These are phyloP conservation scores for Tetramorium parvispinum DNA, from an alignment of 1,140 invertebrate species.

Conservation along the genomic window DNA sequence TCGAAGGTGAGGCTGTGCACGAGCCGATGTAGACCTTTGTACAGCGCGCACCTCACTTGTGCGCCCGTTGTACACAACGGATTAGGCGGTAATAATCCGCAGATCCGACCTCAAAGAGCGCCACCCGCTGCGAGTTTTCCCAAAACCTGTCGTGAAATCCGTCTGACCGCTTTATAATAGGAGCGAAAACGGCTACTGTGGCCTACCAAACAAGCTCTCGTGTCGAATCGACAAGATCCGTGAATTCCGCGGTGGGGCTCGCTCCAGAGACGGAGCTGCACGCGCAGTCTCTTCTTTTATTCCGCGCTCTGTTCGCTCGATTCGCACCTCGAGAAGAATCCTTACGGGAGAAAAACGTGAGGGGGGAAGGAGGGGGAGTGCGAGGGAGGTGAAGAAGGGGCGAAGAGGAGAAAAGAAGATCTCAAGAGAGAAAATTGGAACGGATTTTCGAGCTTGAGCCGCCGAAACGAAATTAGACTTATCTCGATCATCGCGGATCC, in stretches of 20 bases:
- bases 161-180: slow-evolving; percentile 62
- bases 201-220: slow-evolving; percentile 68
- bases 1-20: slow-evolving; percentile 19
- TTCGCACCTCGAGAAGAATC: slow-evolving; percentile 65
- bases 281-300: slow-evolving; percentile 54
- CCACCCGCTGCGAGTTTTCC: slow-evolving; percentile 77
- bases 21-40: slow-evolving; percentile 19
- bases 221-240: slow-evolving; percentile 18
- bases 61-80: slow-evolving; percentile 64
- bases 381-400: neutral
- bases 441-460: slow-evolving; percentile 68
- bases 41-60: slow-evolving; percentile 16
- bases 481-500: slow-evolving; percentile 74
- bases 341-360: neutral
- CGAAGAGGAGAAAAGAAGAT: slow-evolving; percentile 14
- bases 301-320: slow-evolving; percentile 15
- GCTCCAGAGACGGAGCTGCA: neutral
- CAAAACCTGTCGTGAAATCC: slow-evolving; percentile 77
- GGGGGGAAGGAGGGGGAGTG: neutral
- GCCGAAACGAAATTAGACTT: slow-evolving; percentile 78
- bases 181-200: slow-evolving; percentile 60
- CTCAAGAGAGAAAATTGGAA: slow-evolving; percentile 75
- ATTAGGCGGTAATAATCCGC: slow-evolving; percentile 71
- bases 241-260: slow-evolving; percentile 32
- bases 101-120: slow-evolving; percentile 59